Evolutionary conservation across 2,797 vertebrate genomes (phyloP).

Genomic region (Fratercula arctica): DNA sequence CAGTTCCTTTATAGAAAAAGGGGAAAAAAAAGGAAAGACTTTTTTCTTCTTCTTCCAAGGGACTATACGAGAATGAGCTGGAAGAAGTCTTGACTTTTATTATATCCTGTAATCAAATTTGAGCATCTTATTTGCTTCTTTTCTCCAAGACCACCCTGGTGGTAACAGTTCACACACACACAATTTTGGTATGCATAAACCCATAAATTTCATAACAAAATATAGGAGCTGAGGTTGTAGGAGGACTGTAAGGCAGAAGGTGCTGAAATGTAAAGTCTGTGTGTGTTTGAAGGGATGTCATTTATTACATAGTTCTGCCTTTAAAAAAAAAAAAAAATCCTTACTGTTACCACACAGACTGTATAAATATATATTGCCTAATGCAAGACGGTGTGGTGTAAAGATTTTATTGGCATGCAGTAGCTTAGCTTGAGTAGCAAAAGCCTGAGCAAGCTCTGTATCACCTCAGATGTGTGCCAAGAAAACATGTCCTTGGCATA

Average conservation of each 20-base stretch:
- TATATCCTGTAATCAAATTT: conserved; percentile 74
- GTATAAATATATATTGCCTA: conserved; percentile 46
- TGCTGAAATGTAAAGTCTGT: conserved; percentile 59
- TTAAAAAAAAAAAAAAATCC: conserved; percentile 11
- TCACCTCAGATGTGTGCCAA: conserved; percentile 39
- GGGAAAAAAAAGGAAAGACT: neutral
- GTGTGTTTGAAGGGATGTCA: conserved; percentile 63
- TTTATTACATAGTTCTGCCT: conserved; percentile 64
- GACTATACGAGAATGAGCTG: conserved; percentile 45
- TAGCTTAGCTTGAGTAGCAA: conserved; percentile 36
- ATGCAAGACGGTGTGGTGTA: conserved; percentile 23
- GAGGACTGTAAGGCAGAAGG: conserved; percentile 66
- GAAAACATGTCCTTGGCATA: conserved; percentile 44
- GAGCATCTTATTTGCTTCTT: conserved; percentile 67
- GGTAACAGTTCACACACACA: conserved; percentile 40
- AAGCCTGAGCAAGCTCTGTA: conserved; percentile 48
- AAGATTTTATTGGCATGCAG: conserved; percentile 61
- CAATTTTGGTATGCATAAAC: conserved; percentile 65
- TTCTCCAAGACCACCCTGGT: conserved; percentile 70
- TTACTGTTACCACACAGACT: conserved; percentile 61
- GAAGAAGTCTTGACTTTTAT: conserved; percentile 69
- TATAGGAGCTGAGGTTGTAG: conserved; percentile 58
- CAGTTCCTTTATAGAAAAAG: conserved; percentile 36
- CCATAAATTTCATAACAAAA: conserved; percentile 68
- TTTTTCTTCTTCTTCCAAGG: conserved; percentile 47